Evolutionary conservation across 2,113 vertebrate species (phyloP), one percentile per base, ranked within the genome.

Genomic region (Lanius ludovicianus): DNA sequence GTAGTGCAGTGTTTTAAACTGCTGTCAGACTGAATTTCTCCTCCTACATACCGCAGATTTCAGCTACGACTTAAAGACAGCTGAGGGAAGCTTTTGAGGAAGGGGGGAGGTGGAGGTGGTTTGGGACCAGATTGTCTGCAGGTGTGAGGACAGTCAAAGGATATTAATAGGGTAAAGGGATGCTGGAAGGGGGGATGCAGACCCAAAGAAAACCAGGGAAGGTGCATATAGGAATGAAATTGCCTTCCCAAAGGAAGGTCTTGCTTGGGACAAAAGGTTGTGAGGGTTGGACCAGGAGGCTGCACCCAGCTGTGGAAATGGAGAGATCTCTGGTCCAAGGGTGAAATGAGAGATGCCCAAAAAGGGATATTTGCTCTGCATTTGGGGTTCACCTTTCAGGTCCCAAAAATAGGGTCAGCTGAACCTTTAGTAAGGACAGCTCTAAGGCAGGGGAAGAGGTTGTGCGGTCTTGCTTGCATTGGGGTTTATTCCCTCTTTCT

Each of bases 11-110:
- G 81, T 96, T 96, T 97, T 97, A 95, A 97, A 97, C 89, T 96
- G 95, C 96, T 97, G 97, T 97, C 97, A 97, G 97, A 97, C 97
- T 94, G 92, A 95, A 96, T 97, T 96, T 97, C 93, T 97, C 97
- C 97, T 96, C 97, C 97, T 96, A 97, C 93, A 91, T 97, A 96
- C 84, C 78, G 53, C 93, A 95, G 94, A 96, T 97, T 97, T 96
- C 95, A 97, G 91, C 95, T 96, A 93, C 47, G 92, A 82, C 92
- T 97, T 93, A 80, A 95, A 96, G 93, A 96, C 96, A 96, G 95
- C 95, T 96, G 95, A 96, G 90, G 93, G 80, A 94, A 94, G 95
- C 95, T 96, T 97, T 95, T 92, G 93, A 92, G 95, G 91, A 78
- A 88, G 88, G 90, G 91, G 90, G 47, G 42, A 90, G 89, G 80